phyloP scores from a whole-genome alignment of 2,113 vertebrate genomes.

The Tylochromis polylepis region DNA sequence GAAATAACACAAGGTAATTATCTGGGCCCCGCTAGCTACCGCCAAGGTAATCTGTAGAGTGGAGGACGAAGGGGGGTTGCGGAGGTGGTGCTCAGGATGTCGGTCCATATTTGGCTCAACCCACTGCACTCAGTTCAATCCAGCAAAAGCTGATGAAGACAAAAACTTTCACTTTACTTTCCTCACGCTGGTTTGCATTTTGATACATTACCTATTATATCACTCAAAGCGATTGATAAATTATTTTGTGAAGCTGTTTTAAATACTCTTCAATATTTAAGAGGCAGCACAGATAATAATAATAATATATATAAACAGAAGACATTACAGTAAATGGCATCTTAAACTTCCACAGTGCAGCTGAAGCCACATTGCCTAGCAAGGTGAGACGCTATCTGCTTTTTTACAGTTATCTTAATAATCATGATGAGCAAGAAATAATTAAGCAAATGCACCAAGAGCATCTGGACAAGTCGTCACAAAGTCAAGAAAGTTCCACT shows the following conservation, averaged over 20 bases:
- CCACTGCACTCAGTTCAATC: slow-evolving; percentile 15
- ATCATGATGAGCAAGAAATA: slow-evolving; percentile 13
- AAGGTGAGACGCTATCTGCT: slow-evolving; percentile 58
- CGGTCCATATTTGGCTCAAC: slow-evolving; percentile 44
- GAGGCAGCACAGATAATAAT: not conserved
- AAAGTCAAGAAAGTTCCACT: slow-evolving; percentile 45
- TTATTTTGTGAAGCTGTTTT: not conserved
- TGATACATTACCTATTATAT: not conserved
- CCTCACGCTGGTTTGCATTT: not conserved
- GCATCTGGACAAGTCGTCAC: slow-evolving; percentile 50
- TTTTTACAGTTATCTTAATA: slow-evolving; percentile 26
- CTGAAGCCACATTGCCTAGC: slow-evolving; percentile 19
- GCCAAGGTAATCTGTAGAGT: slow-evolving; percentile 44
- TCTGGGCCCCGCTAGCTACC: slow-evolving; percentile 36
- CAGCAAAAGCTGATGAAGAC: not conserved
- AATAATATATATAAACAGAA: not conserved
- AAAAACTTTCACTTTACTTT: not conserved
- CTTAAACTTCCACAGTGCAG: not conserved
- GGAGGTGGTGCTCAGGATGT: slow-evolving; percentile 42
- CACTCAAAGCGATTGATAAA: too few relatives aligned
- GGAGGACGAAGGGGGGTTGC: slow-evolving; percentile 6
- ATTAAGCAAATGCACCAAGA: slow-evolving; percentile 17
- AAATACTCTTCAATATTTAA: not conserved
- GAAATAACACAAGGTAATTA: slow-evolving; percentile 66
- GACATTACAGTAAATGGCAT: not conserved